Percentiles rank a stretch among this genome's conserved stretches.
These are phyloP conservation scores for Perccottus glenii DNA, from an alignment of 2,113 vertebrate species.

Conservation along the genomic window DNA sequence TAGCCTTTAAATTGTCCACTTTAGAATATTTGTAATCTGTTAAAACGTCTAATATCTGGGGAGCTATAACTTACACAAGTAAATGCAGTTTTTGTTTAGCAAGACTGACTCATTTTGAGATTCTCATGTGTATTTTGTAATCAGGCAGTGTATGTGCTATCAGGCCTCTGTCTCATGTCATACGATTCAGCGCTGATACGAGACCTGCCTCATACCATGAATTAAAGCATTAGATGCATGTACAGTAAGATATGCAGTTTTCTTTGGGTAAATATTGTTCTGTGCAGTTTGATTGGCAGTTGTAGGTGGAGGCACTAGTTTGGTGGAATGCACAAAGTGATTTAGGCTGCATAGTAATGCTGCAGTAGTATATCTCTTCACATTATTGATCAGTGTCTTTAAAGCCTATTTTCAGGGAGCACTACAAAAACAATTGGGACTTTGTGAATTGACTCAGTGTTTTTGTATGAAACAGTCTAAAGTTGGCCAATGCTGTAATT, in stretches of 20 bases:
- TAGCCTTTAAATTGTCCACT: constrained; percentile 19
- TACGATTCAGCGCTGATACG: constrained; percentile 60
- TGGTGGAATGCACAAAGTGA: no score
- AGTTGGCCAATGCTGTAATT: constrained; percentile 62
- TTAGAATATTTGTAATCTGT: constrained; percentile 49
- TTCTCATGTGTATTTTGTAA: constrained; percentile 53
- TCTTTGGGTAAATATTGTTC: constrained; percentile 61
- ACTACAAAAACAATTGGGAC: constrained; percentile 35
- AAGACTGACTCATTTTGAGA: constrained; percentile 53
- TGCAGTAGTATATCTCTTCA: constrained; percentile 4
- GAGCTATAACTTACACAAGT: constrained; percentile 37
- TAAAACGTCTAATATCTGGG: constrained; percentile 44
- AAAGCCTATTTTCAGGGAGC: constrained; percentile 12
- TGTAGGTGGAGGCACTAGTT: constrained; percentile 11
- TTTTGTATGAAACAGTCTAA: constrained; percentile 60
- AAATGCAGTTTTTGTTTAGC: constrained; percentile 26
- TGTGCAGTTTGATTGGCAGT: constrained; percentile 23
- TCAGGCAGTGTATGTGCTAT: constrained; percentile 39
- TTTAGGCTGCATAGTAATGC: background rate
- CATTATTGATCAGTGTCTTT: background rate
- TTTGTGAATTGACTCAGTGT: constrained; percentile 55
- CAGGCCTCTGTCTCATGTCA: constrained; percentile 59
- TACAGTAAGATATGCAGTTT: constrained; percentile 41
- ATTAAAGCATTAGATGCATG: constrained; percentile 48
- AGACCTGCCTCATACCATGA: constrained; percentile 25